Conservation (phyloP, 1,140 invertebrate species). For the Neocloeon triangulifer region DNA sequence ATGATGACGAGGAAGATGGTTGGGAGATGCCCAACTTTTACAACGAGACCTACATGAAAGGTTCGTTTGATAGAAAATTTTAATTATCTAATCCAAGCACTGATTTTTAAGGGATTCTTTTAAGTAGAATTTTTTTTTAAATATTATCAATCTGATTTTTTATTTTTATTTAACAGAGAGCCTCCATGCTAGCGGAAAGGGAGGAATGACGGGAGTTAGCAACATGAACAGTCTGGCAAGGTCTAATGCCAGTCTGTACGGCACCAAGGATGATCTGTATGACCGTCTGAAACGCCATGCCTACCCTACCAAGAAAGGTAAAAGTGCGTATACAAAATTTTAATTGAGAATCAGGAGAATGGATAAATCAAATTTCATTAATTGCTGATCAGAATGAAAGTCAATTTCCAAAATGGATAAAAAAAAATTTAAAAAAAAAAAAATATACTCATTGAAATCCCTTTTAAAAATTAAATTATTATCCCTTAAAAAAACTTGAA, state of each 20-base stretch:
- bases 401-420: neutral
- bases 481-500: neutral
- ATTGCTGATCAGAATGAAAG: neutral
- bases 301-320: constrained; percentile 88
- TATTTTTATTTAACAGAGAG: constrained; percentile 37
- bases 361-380: too few species aligned
- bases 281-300: constrained; percentile 87
- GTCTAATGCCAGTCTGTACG: constrained; percentile 82
- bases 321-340: constrained; percentile 2
- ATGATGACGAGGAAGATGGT: constrained; percentile 83
- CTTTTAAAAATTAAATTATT: neutral
- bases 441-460: neutral
- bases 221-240: constrained; percentile 68
- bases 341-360: neutral
- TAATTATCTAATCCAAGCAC: neutral
- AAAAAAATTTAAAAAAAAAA: neutral
- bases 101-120: neutral
- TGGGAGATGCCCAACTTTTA: constrained; percentile 97
- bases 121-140: neutral
- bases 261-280: constrained; percentile 87
- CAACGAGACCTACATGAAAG: constrained; percentile 91
- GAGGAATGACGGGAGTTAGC: too few species aligned
- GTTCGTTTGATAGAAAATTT: constrained; percentile 14
- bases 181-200: constrained; percentile 55
- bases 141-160: constrained; percentile 4